A percentile compares a stretch with the other conserved stretches of the same genome.
Evolutionary conservation across 1,140 invertebrate genomes (phyloP).

Genomic region (Liolophura sinensis): DNA sequence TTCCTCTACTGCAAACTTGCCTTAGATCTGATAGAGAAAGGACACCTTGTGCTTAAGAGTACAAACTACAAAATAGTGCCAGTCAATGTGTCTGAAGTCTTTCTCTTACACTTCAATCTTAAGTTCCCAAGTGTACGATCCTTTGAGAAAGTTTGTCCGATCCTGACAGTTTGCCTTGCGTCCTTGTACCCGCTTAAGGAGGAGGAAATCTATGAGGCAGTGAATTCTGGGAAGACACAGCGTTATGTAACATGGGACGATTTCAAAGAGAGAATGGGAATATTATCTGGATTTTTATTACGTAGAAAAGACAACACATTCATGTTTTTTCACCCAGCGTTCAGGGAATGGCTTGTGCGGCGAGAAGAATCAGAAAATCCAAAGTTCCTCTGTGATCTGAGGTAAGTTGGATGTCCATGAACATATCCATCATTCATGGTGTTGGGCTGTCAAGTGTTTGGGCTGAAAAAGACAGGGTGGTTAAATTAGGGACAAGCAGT

Average conservation of each 20-base stretch:
- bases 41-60: conserved; percentile 90
- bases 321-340: conserved; percentile 96
- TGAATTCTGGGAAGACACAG: conserved; percentile 80
- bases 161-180: conserved; percentile 87
- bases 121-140: conserved; percentile 85
- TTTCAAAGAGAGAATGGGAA: conserved; percentile 45
- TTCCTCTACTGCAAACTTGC: conserved; percentile 91
- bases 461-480: too few species aligned
- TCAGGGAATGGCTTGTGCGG: conserved; percentile 94
- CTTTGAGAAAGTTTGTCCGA: conserved; percentile 76
- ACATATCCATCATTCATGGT: background rate
- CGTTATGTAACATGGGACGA: conserved; percentile 60
- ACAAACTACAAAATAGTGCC: conserved; percentile 89
- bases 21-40: conserved; percentile 90
- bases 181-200: conserved; percentile 83
- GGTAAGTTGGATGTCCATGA: conserved; percentile 48
- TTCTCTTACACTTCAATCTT: conserved; percentile 90
- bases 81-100: conserved; percentile 89
- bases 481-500: too few species aligned
- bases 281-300: conserved; percentile 74
- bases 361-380: conserved; percentile 81
- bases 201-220: conserved; percentile 90
- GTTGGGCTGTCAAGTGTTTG: too few species aligned
- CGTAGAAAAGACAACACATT: conserved; percentile 88
- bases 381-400: conserved; percentile 81